These are phyloP conservation scores for Zaprionus inermis DNA, from an alignment of 1,140 invertebrate species.

Conservation along the genomic window DNA sequence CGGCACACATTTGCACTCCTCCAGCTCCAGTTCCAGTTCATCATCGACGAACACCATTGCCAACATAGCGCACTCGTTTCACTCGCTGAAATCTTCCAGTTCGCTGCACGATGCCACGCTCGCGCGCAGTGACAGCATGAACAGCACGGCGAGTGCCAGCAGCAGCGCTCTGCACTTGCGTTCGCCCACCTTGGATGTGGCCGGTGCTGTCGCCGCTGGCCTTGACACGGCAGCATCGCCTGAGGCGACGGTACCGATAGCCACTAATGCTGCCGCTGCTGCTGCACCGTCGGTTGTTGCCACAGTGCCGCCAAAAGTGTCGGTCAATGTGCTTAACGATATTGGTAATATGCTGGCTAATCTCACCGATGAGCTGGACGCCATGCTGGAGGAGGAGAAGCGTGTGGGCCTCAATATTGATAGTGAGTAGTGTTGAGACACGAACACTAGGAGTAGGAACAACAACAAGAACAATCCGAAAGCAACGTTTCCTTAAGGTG, in stretches of 20 bases:
- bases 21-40: constrained; percentile 83
- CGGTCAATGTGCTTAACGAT: constrained; percentile 96
- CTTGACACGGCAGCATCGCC: constrained; percentile 19
- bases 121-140: constrained; percentile 72
- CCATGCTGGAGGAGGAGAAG: constrained; percentile 97
- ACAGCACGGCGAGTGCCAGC: constrained; percentile 72
- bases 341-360: constrained; percentile 98
- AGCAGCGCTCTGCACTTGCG: constrained; percentile 69
- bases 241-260: constrained; percentile 6
- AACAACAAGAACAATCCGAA: constrained; percentile 49
- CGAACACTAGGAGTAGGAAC: constrained; percentile 10
- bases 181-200: constrained; percentile 73
- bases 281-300: constrained; percentile 11
- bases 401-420: constrained; percentile 89
- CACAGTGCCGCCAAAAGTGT: constrained; percentile 85
- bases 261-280: background rate
- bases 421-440: constrained; percentile 74
- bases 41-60: constrained; percentile 83
- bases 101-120: constrained; percentile 79
- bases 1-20: constrained; percentile 71
- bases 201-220: constrained; percentile 2
- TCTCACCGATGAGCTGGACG: constrained; percentile 96
- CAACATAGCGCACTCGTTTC: constrained; percentile 83
- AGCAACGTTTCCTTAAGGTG: constrained; percentile 59
- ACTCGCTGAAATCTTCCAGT: constrained; percentile 81